Evolutionary conservation across 2,888 invertebrate genomes (phyloP).

Genomic region (Rotaria macrura): DNA sequence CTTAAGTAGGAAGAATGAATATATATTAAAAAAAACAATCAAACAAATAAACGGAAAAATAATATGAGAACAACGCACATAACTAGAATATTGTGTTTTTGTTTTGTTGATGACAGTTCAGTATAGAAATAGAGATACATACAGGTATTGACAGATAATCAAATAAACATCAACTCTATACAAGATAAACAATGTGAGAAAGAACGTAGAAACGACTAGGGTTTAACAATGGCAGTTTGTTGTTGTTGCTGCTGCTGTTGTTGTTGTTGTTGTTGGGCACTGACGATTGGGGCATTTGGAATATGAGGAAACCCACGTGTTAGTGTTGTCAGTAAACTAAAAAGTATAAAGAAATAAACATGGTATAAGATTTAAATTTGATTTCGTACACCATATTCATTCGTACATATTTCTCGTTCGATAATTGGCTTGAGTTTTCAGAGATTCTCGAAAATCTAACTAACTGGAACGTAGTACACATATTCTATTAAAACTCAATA

Average conservation of each 20-base stretch:
- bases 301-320: constrained; percentile 8
- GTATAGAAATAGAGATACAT: neutral
- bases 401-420: too few relatives aligned
- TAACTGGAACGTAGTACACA: too few relatives aligned
- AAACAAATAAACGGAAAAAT: neutral
- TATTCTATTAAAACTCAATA: too few relatives aligned
- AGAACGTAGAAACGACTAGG: neutral
- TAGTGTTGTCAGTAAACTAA: neutral
- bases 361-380: too few relatives aligned
- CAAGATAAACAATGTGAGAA: neutral
- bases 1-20: neutral
- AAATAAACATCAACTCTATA: neutral
- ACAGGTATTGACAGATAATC: neutral
- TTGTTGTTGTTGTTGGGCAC: neutral
- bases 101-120: neutral
- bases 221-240: neutral
- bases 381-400: neutral
- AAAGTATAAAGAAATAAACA: neutral
- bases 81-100: neutral
- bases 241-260: neutral
- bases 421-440: too few relatives aligned
- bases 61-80: neutral
- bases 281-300: neutral
- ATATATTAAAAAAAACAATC: neutral
- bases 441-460: too few relatives aligned